phyloP scores from a whole-genome alignment of 2,797 vertebrate genomes.

The Urosaurus nigricauda region DNA sequence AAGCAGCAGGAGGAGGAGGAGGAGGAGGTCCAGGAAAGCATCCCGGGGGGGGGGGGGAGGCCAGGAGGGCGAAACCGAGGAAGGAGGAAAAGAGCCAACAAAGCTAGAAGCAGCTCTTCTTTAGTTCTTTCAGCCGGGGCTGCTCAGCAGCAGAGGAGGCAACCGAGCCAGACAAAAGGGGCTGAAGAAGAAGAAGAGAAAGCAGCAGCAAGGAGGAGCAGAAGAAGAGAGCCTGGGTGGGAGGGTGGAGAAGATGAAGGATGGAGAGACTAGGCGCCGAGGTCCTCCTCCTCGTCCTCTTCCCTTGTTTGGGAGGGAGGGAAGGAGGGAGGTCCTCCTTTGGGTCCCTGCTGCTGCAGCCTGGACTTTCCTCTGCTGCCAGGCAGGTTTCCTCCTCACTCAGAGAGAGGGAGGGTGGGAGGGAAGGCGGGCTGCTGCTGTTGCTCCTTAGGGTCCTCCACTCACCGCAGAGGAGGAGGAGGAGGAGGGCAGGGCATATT shows the following conservation, averaged over 20 bases:
- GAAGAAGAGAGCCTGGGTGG: too few species aligned
- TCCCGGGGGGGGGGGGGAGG: too few species aligned
- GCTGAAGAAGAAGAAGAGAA: not conserved
- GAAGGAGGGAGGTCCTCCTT: too few species aligned
- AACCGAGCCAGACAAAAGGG: slow-evolving; percentile 27
- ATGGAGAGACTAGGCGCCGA: too few species aligned
- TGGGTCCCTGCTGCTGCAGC: not conserved
- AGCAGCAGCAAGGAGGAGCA: not conserved
- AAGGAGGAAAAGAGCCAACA: not conserved
- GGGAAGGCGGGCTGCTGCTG: too few species aligned
- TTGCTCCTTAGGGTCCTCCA: too few species aligned
- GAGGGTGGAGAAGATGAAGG: not conserved
- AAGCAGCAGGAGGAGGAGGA: too few species aligned
- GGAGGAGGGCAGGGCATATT: too few species aligned
- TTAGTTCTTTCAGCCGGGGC: not conserved
- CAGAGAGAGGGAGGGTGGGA: not conserved
- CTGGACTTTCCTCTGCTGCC: slow-evolving; percentile 35
- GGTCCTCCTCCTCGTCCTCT: too few species aligned
- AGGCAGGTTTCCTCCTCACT: slow-evolving; percentile 54
- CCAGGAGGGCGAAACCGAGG: not conserved
- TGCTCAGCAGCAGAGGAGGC: too few species aligned
- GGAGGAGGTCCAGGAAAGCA: not conserved
- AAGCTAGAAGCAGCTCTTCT: too few species aligned
- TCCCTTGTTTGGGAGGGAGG: not conserved
- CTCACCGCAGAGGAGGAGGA: too few species aligned